These are phyloP conservation scores for Epistrophella euchroma DNA, from an alignment of 2,888 invertebrate genomes.

Conservation along the genomic window DNA sequence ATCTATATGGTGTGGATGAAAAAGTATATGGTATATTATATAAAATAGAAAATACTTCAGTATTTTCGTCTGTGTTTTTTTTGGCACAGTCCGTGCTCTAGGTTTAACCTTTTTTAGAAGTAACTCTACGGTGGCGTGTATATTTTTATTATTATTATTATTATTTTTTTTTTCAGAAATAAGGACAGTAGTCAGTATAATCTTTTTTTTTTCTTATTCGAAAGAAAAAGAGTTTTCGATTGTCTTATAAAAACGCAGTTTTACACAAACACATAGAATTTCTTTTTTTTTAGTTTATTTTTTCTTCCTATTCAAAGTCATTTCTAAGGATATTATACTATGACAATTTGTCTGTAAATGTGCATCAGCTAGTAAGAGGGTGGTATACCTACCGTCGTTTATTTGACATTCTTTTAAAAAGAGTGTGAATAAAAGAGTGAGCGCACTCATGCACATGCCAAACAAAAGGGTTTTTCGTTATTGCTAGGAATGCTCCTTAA, in stretches of 20 bases:
- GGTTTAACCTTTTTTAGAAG: conserved; percentile 29
- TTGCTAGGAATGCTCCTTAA: background rate
- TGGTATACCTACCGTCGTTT: conserved; percentile 16
- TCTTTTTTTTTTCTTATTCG: background rate
- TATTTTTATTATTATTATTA: background rate
- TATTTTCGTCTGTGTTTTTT: background rate
- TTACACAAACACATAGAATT: conserved; percentile 2
- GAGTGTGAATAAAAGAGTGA: conserved; percentile 22
- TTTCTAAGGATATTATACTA: conserved; percentile 19
- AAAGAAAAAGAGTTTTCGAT: conserved; percentile 13
- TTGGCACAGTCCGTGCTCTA: conserved; percentile 12
- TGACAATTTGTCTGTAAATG: conserved; percentile 54
- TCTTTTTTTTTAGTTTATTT: background rate
- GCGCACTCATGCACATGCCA: conserved; percentile 23
- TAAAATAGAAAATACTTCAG: too few species aligned
- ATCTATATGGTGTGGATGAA: too few species aligned
- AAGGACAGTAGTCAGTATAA: conserved; percentile 31
- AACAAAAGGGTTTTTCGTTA: background rate
- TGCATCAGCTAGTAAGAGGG: conserved; percentile 15
- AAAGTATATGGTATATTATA: too few species aligned
- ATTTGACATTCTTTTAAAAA: conserved; percentile 34
- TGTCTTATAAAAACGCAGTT: conserved; percentile 12
- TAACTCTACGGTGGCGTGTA: background rate
- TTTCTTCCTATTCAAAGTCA: conserved; percentile 15
- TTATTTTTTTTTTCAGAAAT: background rate